Evolutionary conservation across 1,140 invertebrate species (phyloP), one percentile per base, ranked within the genome.

Genomic region (Artemia franciscana): DNA sequence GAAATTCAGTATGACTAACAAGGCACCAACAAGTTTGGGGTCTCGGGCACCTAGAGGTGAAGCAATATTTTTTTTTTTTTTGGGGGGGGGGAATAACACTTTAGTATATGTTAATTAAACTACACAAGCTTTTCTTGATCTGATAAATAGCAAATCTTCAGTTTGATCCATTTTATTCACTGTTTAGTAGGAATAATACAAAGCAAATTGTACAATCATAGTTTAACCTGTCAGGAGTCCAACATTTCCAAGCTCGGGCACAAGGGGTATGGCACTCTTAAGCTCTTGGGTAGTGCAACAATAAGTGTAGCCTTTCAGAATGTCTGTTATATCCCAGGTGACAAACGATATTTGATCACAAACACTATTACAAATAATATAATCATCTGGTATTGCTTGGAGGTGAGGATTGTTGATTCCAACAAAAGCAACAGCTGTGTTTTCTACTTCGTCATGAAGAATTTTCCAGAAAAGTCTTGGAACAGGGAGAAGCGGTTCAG

Each of bases 251-350:
- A 64, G 25, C 21, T 64, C 23, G 5, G 63, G 63, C 12, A 61
- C 63, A 24, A 58, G 58, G 12, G 61, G 30, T 2, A 64, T 61
- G 26, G 60, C 58, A 21, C 24, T 58, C 25, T 28, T 57, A 18
- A 64, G 30, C 21, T 61, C 60, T 12, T 51, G 28, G 15, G 39
- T 57, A 2, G 63, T 62, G 68, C 83, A 85, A 60, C 79, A 82
- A 68, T 84, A 84, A 5, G 78, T 79, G 68, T 79, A 79, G 0
- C 83, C 83, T 2, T 74, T 67, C 25, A 70, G 72, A 26, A 80
- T 75, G 66, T 78, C 73, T 12, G 73, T 68, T 4, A 67, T 69
- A 18, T 72, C 68, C 79, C 79, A 81, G 61, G 67, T 71, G 59
- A 82, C 72, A 69, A 78, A 79, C 9, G 65, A 65, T 63, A 79